These are phyloP conservation scores for Cephalopterus ornatus DNA, from an alignment of 2,113 vertebrate genomes.

Conservation along the genomic window DNA sequence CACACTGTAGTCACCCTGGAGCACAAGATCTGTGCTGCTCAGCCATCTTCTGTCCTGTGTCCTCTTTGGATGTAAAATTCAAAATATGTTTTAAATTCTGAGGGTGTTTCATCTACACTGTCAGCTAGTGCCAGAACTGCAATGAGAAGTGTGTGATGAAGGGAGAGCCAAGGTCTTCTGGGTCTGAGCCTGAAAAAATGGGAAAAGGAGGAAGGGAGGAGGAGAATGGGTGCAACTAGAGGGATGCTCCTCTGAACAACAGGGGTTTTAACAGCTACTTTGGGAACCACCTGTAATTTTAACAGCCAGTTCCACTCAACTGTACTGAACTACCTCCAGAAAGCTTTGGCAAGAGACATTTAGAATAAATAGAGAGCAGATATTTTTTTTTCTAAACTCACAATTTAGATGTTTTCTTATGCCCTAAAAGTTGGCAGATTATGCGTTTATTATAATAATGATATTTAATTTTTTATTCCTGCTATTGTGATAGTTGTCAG, in stretches of 20 bases:
- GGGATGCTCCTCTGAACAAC: not conserved
- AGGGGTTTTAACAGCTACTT: not conserved
- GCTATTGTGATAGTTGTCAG: not conserved
- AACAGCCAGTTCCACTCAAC: not conserved
- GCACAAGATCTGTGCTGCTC: not conserved
- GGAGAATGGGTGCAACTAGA: not conserved
- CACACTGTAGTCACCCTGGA: slow-evolving; percentile 20
- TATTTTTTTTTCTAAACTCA: not conserved
- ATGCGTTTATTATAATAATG: not conserved
- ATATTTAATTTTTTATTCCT: not conserved
- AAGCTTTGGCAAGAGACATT: not conserved
- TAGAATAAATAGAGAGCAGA: not conserved
- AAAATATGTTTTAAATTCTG: not conserved
- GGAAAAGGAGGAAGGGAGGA: not conserved
- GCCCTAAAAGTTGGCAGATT: not conserved
- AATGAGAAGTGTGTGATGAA: not conserved
- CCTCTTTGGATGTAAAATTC: not conserved
- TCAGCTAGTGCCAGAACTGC: not conserved
- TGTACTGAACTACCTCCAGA: not conserved
- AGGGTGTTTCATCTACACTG: not conserved
- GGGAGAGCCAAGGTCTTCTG: not conserved
- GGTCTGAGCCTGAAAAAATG: not conserved
- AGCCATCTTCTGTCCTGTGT: not conserved
- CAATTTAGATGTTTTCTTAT: not conserved
- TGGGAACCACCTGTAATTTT: not conserved